Evolutionary conservation across 2,113 vertebrate species (phyloP), one percentile per base, ranked within the genome.

Genomic region (Microcebus ravelobensis): DNA sequence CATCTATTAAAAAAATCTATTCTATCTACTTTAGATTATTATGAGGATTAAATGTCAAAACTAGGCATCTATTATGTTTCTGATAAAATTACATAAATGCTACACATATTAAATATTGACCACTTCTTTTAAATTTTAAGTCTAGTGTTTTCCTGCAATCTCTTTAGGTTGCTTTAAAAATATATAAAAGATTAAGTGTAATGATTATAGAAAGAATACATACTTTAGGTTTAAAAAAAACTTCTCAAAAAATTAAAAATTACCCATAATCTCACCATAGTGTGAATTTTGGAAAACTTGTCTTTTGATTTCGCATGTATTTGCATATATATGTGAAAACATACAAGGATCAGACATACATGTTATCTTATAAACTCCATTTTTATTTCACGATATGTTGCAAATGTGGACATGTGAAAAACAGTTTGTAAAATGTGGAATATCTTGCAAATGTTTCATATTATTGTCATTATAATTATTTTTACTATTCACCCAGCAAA

Each of bases 331-430:
- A 90, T 87, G 6, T 86, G 31, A 71, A 96, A 34, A 79, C 4
- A 70, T 77, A 71, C 63, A 96, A 57, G 29, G 15, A 81, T 61
- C 23, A 82, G 36, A 29, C 2, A 76, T 81, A 59, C 12, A 93
- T 67, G 20, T 34, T 84, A 39, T 67, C 93, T 95, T 68, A 8
- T 71, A 81, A 95, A 55, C 11, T 88, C 25, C 34, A 92, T 59
- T 94, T 94, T 42, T 83, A 89, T 96, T 82, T 96, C n/a, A 77
- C 18, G 91, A 61, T 71, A 71, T n/a, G 11, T 91, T 88, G 42
- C 52, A 91, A 87, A 59, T 59, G 17, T 87, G 17, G 31, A 80
- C 45, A 25, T 76, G 29, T 81, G 45, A 76, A 87, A 81, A 95
- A 71, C 14, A 48, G 36, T 86, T 87, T 88, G 31, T 15, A 81